Evolutionary conservation across 2,113 vertebrate genomes (phyloP).

Genomic region (Prionailurus bengalensis): DNA sequence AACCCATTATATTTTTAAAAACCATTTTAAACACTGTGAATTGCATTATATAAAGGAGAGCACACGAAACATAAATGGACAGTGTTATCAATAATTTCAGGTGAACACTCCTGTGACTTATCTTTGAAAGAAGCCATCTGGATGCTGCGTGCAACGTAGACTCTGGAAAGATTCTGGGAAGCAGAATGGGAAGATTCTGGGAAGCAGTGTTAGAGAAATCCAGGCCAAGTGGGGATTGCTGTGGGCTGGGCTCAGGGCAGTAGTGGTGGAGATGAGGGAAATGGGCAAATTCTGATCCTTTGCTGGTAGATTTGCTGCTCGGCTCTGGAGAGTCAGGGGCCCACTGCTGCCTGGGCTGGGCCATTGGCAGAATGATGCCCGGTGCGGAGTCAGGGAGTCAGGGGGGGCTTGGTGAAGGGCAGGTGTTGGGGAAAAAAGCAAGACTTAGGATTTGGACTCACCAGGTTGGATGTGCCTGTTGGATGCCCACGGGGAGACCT

Average conservation of each 20-base stretch:
- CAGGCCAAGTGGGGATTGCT: background rate
- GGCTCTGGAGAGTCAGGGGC: background rate
- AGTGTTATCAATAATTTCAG: background rate
- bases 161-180: background rate
- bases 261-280: background rate
- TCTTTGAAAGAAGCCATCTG: background rate
- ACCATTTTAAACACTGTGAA: background rate
- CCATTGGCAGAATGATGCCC: background rate
- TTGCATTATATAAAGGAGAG: background rate
- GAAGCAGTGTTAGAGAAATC: too few species aligned
- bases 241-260: accelerated
- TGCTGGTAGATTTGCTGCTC: background rate
- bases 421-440: background rate
- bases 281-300: background rate
- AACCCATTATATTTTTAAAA: background rate
- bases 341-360: background rate
- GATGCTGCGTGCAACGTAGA: background rate
- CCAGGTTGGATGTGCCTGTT: background rate
- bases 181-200: background rate
- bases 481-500: background rate
- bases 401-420: background rate
- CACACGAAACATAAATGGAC: background rate
- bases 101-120: background rate
- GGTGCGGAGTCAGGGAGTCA: background rate
- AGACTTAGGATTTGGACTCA: background rate